Conservation (phyloP, 2,888 invertebrate genomes). For the Sarcophaga carnaria region DNA sequence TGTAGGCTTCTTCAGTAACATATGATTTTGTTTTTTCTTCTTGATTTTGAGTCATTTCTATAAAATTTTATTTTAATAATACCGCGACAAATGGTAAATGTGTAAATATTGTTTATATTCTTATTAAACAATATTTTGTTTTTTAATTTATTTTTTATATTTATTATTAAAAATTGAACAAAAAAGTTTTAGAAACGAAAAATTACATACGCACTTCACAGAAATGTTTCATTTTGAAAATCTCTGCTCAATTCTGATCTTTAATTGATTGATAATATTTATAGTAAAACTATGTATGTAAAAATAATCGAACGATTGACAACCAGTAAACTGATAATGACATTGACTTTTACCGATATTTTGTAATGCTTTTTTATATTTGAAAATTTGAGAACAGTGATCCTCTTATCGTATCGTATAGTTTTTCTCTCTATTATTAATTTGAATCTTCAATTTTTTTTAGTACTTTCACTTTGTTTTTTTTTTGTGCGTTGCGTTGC, state of each 20-base stretch:
- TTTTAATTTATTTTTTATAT: not conserved
- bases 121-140: constrained; percentile 7
- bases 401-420: constrained; percentile 18
- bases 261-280: constrained; percentile 8
- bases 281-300: not conserved
- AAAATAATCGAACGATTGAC: not conserved
- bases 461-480: constrained; percentile 57
- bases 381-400: constrained; percentile 8
- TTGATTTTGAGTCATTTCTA: constrained; percentile 64
- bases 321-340: not conserved
- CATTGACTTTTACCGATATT: constrained; percentile 40
- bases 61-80: constrained; percentile 20
- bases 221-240: not conserved
- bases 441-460: constrained; percentile 9
- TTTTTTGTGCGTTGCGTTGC: constrained; percentile 15
- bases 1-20: constrained; percentile 79
- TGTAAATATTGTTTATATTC: not conserved
- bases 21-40: constrained; percentile 74
- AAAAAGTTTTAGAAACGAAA: not conserved
- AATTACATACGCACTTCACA: constrained; percentile 15
- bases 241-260: not conserved
- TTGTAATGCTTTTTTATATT: constrained; percentile 2
- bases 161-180: not conserved
- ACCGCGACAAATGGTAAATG: constrained; percentile 2
- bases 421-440: constrained; percentile 7